Percentiles rank a stretch among this genome's conserved stretches.
Evolutionary conservation across 2,797 vertebrate genomes (phyloP).

Genomic region (Ambastaia sidthimunki): DNA sequence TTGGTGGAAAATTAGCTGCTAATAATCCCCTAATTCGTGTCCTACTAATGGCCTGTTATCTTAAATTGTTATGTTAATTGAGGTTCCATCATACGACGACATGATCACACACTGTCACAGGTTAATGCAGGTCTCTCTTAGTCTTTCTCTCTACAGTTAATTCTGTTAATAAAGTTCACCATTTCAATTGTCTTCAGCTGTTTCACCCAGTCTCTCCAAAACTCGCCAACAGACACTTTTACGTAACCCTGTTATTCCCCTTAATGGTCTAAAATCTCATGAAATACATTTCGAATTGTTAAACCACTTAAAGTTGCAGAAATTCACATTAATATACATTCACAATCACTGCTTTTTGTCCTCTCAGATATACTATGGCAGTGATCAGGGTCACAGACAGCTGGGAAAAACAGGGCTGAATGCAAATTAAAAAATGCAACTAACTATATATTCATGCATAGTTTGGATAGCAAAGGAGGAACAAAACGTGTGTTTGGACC

Average conservation of each 20-base stretch:
- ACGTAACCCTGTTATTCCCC: conserved; percentile 28
- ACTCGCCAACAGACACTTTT: conserved; percentile 25
- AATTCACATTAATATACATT: conserved; percentile 14
- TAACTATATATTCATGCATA: neutral
- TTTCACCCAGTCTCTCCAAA: conserved; percentile 40
- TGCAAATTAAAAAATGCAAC: neutral
- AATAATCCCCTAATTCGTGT: conserved; percentile 64
- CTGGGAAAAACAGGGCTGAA: neutral
- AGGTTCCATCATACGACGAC: conserved; percentile 62
- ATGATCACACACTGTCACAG: conserved; percentile 61
- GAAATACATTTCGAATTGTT: neutral
- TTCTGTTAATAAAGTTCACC: conserved; percentile 58
- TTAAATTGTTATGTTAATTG: conserved; percentile 66
- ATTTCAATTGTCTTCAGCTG: conserved; percentile 48
- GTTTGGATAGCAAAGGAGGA: neutral
- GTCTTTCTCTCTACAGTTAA: conserved; percentile 42
- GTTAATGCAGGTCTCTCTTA: conserved; percentile 55
- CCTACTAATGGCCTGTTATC: conserved; percentile 65
- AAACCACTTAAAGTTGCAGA: conserved; percentile 10
- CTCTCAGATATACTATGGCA: neutral
- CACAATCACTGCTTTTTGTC: conserved; percentile 1
- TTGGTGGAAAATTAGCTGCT: conserved; percentile 65
- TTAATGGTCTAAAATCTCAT: conserved; percentile 32
- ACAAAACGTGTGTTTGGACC: neutral
- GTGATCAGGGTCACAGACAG: neutral